Evolutionary conservation across 2,113 vertebrate genomes (phyloP).

Genomic region (Mobula birostris): DNA sequence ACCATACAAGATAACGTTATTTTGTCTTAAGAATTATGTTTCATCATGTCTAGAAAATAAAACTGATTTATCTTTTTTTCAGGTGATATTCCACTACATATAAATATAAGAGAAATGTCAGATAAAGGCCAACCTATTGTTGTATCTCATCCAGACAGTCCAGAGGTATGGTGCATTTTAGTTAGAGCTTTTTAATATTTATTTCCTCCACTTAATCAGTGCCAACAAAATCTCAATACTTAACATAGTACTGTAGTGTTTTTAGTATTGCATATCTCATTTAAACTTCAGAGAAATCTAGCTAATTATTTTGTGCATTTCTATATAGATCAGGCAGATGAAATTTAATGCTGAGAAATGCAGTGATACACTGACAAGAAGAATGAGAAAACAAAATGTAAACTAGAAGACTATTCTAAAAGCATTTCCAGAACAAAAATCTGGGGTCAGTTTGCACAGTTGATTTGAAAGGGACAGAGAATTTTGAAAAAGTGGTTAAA

Average conservation of each 20-base stretch:
- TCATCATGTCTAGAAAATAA: neutral
- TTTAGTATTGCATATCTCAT: neutral
- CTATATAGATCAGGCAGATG: too few relatives aligned
- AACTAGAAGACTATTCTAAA: too few relatives aligned
- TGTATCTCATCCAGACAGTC: constrained; percentile 76
- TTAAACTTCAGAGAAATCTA: neutral
- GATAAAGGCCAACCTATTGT: constrained; percentile 83
- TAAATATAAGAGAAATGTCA: constrained; percentile 82
- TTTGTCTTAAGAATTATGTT: constrained; percentile 40
- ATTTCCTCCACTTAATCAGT: neutral
- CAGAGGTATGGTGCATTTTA: constrained; percentile 58
- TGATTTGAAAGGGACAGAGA: too few relatives aligned
- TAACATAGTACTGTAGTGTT: neutral
- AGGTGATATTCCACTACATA: constrained; percentile 89
- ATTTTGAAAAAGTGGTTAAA: too few relatives aligned
- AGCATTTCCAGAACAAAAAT: too few relatives aligned
- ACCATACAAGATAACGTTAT: neutral
- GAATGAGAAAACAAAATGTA: too few relatives aligned
- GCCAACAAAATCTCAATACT: neutral
- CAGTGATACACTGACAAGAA: too few relatives aligned
- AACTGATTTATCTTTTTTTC: constrained; percentile 37
- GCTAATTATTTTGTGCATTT: neutral
- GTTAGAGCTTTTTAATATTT: neutral
- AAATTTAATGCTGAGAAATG: too few relatives aligned
- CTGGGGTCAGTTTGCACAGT: too few relatives aligned